Percentiles rank a stretch among this genome's conserved stretches.
phyloP scores from a whole-genome alignment of 1,140 invertebrate species.

The Nomia melanderi region DNA sequence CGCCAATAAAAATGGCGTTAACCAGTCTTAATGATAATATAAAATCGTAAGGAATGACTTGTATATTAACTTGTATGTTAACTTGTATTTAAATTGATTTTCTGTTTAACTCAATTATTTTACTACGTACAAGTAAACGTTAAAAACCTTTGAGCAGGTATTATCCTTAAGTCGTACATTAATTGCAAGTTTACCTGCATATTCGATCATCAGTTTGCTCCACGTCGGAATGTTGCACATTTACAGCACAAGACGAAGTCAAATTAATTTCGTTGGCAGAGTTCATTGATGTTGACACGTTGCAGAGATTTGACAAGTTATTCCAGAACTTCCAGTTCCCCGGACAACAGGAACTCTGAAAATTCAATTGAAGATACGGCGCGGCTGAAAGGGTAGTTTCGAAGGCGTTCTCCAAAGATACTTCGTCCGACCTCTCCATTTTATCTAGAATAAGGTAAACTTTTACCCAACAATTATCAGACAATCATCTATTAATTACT shows the following conservation, averaged over 20 bases:
- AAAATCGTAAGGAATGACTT: too few relatives aligned
- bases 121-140: too few relatives aligned
- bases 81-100: too few relatives aligned
- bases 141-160: too few relatives aligned
- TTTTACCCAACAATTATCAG: background rate
- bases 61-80: too few relatives aligned
- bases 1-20: background rate
- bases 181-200: conserved; percentile 52
- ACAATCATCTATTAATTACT: too few relatives aligned
- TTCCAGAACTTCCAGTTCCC: conserved; percentile 45
- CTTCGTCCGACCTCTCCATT: conserved; percentile 43
- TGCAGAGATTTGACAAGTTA: conserved; percentile 24
- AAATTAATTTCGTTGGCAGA: conserved; percentile 9
- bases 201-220: conserved; percentile 56
- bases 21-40: too few relatives aligned
- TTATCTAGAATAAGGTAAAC: background rate
- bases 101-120: too few relatives aligned
- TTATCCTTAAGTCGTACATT: background rate
- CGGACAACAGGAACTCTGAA: conserved; percentile 27
- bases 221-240: conserved; percentile 31
- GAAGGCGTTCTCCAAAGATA: conserved; percentile 49
- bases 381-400: conserved; percentile 54
- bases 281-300: background rate
- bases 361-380: conserved; percentile 27
- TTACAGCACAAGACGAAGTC: conserved; percentile 9